A percentile compares a stretch with the other conserved stretches of the same genome.
phyloP scores from a whole-genome alignment of 2,797 vertebrate species.

The Acrossocheilus fasciatus region DNA sequence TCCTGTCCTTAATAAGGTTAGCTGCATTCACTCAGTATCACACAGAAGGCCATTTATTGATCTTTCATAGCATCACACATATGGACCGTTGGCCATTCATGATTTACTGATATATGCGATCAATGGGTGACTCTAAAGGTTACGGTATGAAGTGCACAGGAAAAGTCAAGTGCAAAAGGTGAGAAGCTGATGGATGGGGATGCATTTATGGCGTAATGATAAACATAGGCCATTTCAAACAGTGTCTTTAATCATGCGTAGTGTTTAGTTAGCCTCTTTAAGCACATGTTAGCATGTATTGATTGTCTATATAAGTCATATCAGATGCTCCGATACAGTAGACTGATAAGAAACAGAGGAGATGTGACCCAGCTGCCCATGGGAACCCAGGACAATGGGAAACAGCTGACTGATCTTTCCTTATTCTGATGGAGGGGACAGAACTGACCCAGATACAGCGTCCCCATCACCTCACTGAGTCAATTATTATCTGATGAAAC shows the following conservation, averaged over 20 bases:
- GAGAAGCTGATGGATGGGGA: background rate
- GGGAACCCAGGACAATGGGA: slow-evolving; percentile 73
- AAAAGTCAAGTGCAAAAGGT: slow-evolving; percentile 34
- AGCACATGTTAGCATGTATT: slow-evolving; percentile 14
- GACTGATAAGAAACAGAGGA: slow-evolving; percentile 32
- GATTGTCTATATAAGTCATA: slow-evolving; percentile 40
- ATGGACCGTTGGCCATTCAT: slow-evolving; percentile 4
- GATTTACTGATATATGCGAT: slow-evolving; percentile 22
- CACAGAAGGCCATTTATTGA: slow-evolving; percentile 51
- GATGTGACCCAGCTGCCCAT: slow-evolving; percentile 57
- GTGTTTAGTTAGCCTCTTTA: slow-evolving; percentile 23
- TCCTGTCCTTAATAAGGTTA: slow-evolving; percentile 50
- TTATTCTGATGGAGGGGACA: slow-evolving; percentile 59
- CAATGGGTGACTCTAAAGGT: background rate
- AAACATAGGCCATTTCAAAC: slow-evolving; percentile 10
- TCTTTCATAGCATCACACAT: slow-evolving; percentile 28
- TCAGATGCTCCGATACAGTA: slow-evolving; percentile 44
- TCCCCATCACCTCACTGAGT: slow-evolving; percentile 66
- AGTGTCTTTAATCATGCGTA: slow-evolving; percentile 28
- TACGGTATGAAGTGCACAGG: background rate
- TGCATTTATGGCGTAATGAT: slow-evolving; percentile 10
- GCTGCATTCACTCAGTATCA: slow-evolving; percentile 49
- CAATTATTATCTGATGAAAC: slow-evolving; percentile 59
- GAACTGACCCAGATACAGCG: slow-evolving; percentile 77
- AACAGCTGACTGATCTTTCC: slow-evolving; percentile 73